Conservation (phyloP, 2,113 vertebrate species). For the Petroica traversi region DNA sequence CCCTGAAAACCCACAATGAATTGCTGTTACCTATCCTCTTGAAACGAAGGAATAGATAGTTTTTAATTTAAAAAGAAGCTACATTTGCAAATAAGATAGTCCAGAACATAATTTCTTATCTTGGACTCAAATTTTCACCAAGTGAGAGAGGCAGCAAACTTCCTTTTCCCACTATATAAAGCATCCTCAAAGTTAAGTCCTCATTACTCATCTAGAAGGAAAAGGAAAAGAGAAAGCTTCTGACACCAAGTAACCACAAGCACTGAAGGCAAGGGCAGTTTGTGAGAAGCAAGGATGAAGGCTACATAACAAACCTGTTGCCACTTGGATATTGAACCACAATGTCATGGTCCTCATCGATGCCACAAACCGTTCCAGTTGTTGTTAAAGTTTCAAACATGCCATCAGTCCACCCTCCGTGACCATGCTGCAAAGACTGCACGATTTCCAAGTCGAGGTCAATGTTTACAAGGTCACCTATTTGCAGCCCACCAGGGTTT, state of each 20-base stretch:
- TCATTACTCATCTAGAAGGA: not conserved
- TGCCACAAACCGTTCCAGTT: conserved; percentile 97
- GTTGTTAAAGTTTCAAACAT: conserved; percentile 99
- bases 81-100: not conserved
- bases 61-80: not conserved
- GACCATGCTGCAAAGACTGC: conserved; percentile 98
- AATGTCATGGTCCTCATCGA: conserved; percentile 98
- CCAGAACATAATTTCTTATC: not conserved
- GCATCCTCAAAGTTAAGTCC: not conserved
- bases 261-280: not conserved
- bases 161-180: not conserved
- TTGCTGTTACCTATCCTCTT: not conserved
- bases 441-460: conserved; percentile 98
- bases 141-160: not conserved
- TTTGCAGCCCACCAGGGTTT: conserved; percentile 95
- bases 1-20: not conserved
- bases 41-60: not conserved
- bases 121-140: not conserved
- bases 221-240: not conserved
- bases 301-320: conserved; percentile 84
- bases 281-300: not conserved
- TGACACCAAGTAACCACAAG: not conserved
- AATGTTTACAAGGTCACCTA: conserved; percentile 97
- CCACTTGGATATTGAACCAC: conserved; percentile 98
- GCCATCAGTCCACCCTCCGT: conserved; percentile 98